Percentiles rank a stretch among this genome's conserved stretches.
Evolutionary conservation across 1,140 invertebrate genomes (phyloP).

Genomic region (Leptonema lineaticorne): DNA sequence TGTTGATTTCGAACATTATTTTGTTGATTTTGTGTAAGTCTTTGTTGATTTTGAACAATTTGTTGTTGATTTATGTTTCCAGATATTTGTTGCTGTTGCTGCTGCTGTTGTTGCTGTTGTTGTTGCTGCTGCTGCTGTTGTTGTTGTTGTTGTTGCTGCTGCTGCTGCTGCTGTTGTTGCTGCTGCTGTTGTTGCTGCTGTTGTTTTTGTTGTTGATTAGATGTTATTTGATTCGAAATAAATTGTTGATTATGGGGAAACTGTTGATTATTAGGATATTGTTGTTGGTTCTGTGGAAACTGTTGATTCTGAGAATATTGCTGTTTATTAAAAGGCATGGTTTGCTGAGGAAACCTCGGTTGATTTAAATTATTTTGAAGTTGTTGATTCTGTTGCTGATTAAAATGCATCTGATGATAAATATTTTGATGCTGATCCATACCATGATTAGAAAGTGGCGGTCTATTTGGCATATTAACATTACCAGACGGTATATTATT

Average conservation of each 20-base stretch:
- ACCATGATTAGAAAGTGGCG: background rate
- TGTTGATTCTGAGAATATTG: constrained; percentile 13
- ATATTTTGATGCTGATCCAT: constrained; percentile 18
- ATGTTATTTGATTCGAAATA: background rate
- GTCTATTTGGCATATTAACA: constrained; percentile 11
- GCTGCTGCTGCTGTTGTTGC: constrained; percentile 4
- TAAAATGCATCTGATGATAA: constrained; percentile 23
- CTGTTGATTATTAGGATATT: background rate
- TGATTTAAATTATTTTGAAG: constrained; percentile 10
- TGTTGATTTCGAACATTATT: background rate
- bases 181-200: background rate
- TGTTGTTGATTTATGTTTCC: background rate
- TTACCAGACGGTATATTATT: constrained; percentile 17
- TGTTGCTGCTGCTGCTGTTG: constrained; percentile 11
- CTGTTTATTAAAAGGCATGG: constrained; percentile 5
- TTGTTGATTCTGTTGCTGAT: constrained; percentile 9
- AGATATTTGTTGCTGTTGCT: background rate
- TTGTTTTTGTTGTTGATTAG: background rate
- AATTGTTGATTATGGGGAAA: constrained; percentile 22
- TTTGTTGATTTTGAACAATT: background rate
- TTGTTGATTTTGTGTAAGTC: background rate
- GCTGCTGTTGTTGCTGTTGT: background rate
- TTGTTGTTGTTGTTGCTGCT: constrained; percentile 4
- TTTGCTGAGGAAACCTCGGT: constrained; percentile 17
- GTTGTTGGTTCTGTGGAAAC: background rate